Evolutionary conservation across 2,888 invertebrate genomes (phyloP).

Genomic region (Drosophila peninsularis): DNA sequence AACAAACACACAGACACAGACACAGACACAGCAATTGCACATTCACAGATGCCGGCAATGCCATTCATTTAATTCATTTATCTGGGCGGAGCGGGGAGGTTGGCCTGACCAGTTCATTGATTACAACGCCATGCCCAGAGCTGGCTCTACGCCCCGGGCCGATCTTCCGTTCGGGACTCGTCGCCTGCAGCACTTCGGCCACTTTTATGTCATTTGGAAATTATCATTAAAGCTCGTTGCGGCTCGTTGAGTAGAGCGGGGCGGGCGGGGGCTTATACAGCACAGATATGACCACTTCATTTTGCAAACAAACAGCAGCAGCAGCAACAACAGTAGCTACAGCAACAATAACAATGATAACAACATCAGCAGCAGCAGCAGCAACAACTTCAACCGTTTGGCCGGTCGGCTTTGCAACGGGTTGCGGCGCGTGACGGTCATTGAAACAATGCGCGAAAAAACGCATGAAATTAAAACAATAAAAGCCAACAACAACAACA

Average conservation of each 20-base stretch:
- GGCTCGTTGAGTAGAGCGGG: not conserved
- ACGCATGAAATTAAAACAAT: conserved; percentile 77
- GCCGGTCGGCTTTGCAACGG: conserved; percentile 38
- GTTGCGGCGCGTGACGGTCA: conserved; percentile 74
- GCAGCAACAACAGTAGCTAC: conserved; percentile 23
- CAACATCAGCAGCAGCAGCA: conserved; percentile 12
- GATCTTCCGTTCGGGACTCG: conserved; percentile 16
- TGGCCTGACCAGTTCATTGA: conserved; percentile 65
- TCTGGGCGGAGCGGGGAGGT: conserved; percentile 38
- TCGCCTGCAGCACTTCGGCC: conserved; percentile 35
- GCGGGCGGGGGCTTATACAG: not conserved
- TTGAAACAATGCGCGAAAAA: conserved; percentile 76
- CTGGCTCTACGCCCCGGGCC: not conserved
- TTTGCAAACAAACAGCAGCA: conserved; percentile 60
- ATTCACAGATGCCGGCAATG: conserved; percentile 34
- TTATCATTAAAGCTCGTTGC: conserved; percentile 67
- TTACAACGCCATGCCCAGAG: conserved; percentile 43
- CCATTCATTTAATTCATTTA: conserved; percentile 77
- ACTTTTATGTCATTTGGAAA: conserved; percentile 76
- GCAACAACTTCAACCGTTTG: conserved; percentile 44
- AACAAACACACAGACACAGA: conserved; percentile 8
- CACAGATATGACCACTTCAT: conserved; percentile 75
- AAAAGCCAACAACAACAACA: conserved; percentile 51
- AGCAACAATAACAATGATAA: conserved; percentile 20
- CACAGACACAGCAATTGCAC: conserved; percentile 16